phyloP scores from a whole-genome alignment of 2,888 invertebrate genomes.

The Limnephilus lunatus region DNA sequence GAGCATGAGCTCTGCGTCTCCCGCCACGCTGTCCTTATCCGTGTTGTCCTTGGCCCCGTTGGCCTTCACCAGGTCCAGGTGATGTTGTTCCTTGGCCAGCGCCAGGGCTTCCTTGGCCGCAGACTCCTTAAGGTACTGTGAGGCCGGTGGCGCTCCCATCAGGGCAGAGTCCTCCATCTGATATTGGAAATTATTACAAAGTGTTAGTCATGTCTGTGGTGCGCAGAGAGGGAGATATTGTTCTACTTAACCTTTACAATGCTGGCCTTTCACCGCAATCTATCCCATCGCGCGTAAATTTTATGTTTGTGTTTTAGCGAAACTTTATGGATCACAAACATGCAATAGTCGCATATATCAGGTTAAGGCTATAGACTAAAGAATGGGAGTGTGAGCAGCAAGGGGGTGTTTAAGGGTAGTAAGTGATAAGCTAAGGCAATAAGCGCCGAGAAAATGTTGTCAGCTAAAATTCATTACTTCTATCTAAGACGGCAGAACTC shows the following conservation, averaged over 20 bases:
- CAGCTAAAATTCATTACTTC: too few species aligned
- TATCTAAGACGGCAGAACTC: too few species aligned
- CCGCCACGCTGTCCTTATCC: constrained; percentile 82
- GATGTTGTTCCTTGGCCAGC: constrained; percentile 37
- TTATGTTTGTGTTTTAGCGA: too few species aligned
- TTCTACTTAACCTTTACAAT: neutral
- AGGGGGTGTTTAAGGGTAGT: too few species aligned
- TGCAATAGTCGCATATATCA: too few species aligned
- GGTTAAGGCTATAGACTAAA: too few species aligned
- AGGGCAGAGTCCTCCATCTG: constrained; percentile 43
- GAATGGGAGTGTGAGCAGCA: too few species aligned
- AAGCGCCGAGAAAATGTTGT: too few species aligned
- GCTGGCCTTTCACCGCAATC: too few species aligned
- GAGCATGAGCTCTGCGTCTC: constrained; percentile 83
- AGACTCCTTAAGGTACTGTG: constrained; percentile 18
- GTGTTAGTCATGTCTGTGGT: neutral
- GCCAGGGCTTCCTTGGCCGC: neutral
- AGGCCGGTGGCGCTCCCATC: constrained; percentile 55
- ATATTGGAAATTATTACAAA: neutral
- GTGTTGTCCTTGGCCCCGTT: constrained; percentile 67
- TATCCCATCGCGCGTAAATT: too few species aligned
- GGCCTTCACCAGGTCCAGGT: neutral
- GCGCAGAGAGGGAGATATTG: neutral
- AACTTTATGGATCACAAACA: too few species aligned
- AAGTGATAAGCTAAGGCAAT: too few species aligned